Percentiles rank a stretch among this genome's conserved stretches.
Evolutionary conservation across 2,797 vertebrate species (phyloP).

Genomic region (Knipowitschia caucasica): DNA sequence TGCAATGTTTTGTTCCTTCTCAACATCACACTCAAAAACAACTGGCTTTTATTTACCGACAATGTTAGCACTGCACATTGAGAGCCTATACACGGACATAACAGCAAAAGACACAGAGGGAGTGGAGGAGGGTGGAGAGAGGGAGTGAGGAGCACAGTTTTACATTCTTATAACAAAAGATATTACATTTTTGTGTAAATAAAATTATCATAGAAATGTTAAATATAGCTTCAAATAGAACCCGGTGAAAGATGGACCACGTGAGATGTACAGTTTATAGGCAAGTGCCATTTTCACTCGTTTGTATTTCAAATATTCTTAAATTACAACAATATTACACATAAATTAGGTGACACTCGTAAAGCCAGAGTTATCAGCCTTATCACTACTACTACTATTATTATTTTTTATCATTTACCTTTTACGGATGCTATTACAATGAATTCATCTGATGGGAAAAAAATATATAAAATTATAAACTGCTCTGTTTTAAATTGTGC

Average conservation of each 20-base stretch:
- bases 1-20: slow-evolving; percentile 79
- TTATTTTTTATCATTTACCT: slow-evolving; percentile 50
- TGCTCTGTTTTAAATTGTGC: slow-evolving; percentile 63
- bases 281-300: slow-evolving; percentile 71
- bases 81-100: slow-evolving; percentile 76
- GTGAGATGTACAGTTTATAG: slow-evolving; percentile 45
- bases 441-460: slow-evolving; percentile 47
- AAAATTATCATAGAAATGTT: slow-evolving; percentile 31
- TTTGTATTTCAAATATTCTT: slow-evolving; percentile 73
- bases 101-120: slow-evolving; percentile 77
- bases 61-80: slow-evolving; percentile 82
- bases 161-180: slow-evolving; percentile 65
- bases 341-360: slow-evolving; percentile 82
- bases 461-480: slow-evolving; percentile 46
- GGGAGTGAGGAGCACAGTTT: slow-evolving; percentile 64
- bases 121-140: slow-evolving; percentile 38
- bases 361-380: slow-evolving; percentile 77
- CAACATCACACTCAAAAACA: slow-evolving; percentile 81
- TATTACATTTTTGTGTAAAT: slow-evolving; percentile 27
- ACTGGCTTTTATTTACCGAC: slow-evolving; percentile 82
- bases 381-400: slow-evolving; percentile 74
- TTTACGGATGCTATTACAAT: slow-evolving; percentile 65
- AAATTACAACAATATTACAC: slow-evolving; percentile 80
- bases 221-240: slow-evolving; percentile 28
- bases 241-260: slow-evolving; percentile 33